Evolutionary conservation across 1,140 invertebrate species (phyloP).

Genomic region (Camponotus vicinus): DNA sequence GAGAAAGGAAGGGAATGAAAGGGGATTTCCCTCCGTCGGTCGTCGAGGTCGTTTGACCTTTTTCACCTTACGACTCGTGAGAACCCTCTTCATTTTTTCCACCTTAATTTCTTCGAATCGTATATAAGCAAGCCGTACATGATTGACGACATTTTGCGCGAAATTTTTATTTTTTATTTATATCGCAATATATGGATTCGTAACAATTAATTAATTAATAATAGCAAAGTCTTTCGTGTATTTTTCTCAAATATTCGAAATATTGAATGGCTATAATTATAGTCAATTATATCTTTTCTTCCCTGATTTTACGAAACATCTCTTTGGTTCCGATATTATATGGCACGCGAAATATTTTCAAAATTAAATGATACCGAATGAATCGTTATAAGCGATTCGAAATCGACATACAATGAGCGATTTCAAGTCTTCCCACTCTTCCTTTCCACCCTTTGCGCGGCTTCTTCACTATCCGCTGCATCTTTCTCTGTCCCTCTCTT

Average conservation of each 20-base stretch:
- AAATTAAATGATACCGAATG: not conserved
- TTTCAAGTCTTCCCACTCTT: not conserved
- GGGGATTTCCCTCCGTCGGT: slow-evolving; percentile 9
- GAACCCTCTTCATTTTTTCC: slow-evolving; percentile 35
- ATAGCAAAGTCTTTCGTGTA: not conserved
- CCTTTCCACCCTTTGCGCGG: slow-evolving; percentile 28
- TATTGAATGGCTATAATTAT: not conserved
- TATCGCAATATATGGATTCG: not conserved
- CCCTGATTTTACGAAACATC: not conserved
- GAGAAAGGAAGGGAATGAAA: not conserved
- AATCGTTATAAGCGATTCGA: not conserved
- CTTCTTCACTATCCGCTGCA: slow-evolving; percentile 25
- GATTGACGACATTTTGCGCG: slow-evolving; percentile 16
- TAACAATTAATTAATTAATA: slow-evolving; percentile 15
- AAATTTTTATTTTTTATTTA: slow-evolving; percentile 3
- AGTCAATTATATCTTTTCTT: not conserved
- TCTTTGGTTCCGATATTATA: not conserved
- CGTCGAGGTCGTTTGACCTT: slow-evolving; percentile 9
- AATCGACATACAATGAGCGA: not conserved
- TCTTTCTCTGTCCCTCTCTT: slow-evolving; percentile 20
- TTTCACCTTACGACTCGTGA: slow-evolving; percentile 43
- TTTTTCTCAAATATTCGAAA: slow-evolving; percentile 12
- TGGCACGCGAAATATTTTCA: not conserved
- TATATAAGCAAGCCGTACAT: slow-evolving; percentile 1
- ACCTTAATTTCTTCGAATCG: slow-evolving; percentile 13